These are phyloP conservation scores for Nephotettix cincticeps DNA, from an alignment of 1,140 invertebrate species.

Conservation along the genomic window DNA sequence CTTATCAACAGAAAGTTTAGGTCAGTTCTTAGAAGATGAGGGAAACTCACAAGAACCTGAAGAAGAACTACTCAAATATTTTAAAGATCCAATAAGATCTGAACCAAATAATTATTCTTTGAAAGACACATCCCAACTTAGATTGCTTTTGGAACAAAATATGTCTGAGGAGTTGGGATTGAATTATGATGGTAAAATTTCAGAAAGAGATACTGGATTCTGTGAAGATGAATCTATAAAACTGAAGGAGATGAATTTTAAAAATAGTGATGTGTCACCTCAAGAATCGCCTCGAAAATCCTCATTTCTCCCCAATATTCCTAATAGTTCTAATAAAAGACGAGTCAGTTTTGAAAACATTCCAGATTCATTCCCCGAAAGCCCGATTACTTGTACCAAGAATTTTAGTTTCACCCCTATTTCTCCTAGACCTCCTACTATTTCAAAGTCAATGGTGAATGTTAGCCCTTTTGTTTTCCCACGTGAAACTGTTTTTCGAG, in stretches of 20 bases:
- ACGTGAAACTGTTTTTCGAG: slow-evolving; percentile 41
- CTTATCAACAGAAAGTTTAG: slow-evolving; percentile 67
- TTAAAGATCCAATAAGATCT: slow-evolving; percentile 52
- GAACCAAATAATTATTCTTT: slow-evolving; percentile 43
- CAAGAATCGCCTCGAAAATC: neutral
- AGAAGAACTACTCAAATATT: slow-evolving; percentile 75
- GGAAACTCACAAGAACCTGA: slow-evolving; percentile 78
- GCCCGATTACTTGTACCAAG: slow-evolving; percentile 64
- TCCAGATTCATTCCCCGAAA: slow-evolving; percentile 48
- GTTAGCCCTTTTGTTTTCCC: slow-evolving; percentile 52
- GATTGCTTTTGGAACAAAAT: slow-evolving; percentile 69
- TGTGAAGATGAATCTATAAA: neutral
- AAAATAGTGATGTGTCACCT: neutral
- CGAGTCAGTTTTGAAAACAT: slow-evolving; percentile 61
- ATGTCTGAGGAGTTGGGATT: slow-evolving; percentile 45
- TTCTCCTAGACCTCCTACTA: slow-evolving; percentile 67
- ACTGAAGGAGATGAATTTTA: too few species aligned
- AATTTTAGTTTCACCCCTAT: slow-evolving; percentile 84
- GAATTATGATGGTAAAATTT: neutral
- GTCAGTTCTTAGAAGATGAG: slow-evolving; percentile 72
- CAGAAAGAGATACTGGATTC: neutral
- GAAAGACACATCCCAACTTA: slow-evolving; percentile 67
- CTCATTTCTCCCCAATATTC: neutral
- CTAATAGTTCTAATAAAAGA: slow-evolving; percentile 45
- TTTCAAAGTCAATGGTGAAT: slow-evolving; percentile 48